Percentiles rank a stretch among this genome's conserved stretches.
phyloP scores from a whole-genome alignment of 2,888 invertebrate species.

The Sesamia inferens region DNA sequence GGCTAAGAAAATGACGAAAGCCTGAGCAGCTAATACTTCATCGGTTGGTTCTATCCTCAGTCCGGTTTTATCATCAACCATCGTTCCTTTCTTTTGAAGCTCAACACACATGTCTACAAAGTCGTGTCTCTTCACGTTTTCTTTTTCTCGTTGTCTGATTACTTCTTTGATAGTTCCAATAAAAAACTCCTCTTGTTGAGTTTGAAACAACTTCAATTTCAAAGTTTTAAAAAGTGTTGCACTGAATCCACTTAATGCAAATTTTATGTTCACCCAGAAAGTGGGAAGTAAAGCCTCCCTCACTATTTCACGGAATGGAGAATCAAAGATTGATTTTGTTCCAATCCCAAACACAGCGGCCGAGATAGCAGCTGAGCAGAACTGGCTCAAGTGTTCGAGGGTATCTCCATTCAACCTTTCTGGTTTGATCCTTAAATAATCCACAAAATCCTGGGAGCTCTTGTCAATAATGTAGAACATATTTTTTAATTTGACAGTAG shows the following conservation, averaged over 20 bases:
- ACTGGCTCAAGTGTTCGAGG: conserved; percentile 67
- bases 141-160: conserved; percentile 71
- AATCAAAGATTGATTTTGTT: conserved; percentile 75
- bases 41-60: conserved; percentile 76
- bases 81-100: conserved; percentile 74
- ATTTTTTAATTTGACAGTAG: conserved; percentile 77
- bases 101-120: conserved; percentile 78
- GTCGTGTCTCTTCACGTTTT: conserved; percentile 74
- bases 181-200: conserved; percentile 74
- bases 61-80: conserved; percentile 72
- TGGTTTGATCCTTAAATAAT: conserved; percentile 70
- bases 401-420: conserved; percentile 64
- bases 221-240: conserved; percentile 63
- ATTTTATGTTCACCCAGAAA: conserved; percentile 65
- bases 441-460: conserved; percentile 75
- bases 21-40: conserved; percentile 64
- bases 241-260: conserved; percentile 60
- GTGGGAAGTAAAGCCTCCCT: conserved; percentile 62
- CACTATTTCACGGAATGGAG: conserved; percentile 73
- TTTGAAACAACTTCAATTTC: conserved; percentile 70
- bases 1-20: conserved; percentile 68
- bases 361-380: conserved; percentile 74
- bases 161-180: conserved; percentile 77
- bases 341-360: conserved; percentile 82
- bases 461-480: conserved; percentile 81